Percentiles rank a stretch among this genome's conserved stretches.
Conservation (phyloP, 2,113 vertebrate species). For the Dascyllus trimaculatus region DNA sequence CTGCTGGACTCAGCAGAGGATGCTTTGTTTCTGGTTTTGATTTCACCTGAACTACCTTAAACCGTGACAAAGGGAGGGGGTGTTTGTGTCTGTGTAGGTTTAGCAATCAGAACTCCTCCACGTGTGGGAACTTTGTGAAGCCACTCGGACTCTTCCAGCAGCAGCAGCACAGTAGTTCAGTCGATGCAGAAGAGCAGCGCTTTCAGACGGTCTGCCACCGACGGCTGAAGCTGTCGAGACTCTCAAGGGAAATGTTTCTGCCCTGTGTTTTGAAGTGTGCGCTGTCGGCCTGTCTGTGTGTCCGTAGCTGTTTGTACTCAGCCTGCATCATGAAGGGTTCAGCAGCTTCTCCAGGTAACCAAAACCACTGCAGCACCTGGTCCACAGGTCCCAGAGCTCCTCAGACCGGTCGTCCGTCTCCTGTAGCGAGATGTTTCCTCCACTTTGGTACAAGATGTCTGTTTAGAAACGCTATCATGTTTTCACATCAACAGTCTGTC, state of each 20-base stretch:
- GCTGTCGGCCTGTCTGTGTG: conserved; percentile 30
- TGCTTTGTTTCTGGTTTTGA: conserved; percentile 27
- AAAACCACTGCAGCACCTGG: background rate
- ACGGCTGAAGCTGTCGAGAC: conserved; percentile 27
- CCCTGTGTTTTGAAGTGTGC: conserved; percentile 26
- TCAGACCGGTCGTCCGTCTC: background rate
- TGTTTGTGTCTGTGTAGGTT: conserved; percentile 41
- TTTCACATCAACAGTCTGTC: background rate
- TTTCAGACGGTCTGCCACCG: conserved; percentile 25
- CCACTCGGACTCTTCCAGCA: conserved; percentile 13
- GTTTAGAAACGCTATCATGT: background rate
- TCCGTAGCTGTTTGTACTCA: conserved; percentile 19
- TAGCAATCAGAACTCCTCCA: conserved; percentile 26
- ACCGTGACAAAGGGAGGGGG: conserved; percentile 36
- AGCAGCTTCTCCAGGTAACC: conserved; percentile 5
- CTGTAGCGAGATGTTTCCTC: conserved; percentile 6
- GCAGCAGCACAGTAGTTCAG: conserved; percentile 9
- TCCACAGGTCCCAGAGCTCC: background rate
- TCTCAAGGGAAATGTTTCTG: conserved; percentile 41
- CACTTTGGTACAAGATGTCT: background rate
- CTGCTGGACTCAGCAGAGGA: background rate
- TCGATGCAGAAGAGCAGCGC: conserved; percentile 57
- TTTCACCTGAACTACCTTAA: conserved; percentile 69
- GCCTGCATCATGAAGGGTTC: conserved; percentile 2
- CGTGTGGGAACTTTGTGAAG: background rate